Evolutionary conservation across 2,888 invertebrate genomes (phyloP).

Genomic region (Nephrotoma flavescens): DNA sequence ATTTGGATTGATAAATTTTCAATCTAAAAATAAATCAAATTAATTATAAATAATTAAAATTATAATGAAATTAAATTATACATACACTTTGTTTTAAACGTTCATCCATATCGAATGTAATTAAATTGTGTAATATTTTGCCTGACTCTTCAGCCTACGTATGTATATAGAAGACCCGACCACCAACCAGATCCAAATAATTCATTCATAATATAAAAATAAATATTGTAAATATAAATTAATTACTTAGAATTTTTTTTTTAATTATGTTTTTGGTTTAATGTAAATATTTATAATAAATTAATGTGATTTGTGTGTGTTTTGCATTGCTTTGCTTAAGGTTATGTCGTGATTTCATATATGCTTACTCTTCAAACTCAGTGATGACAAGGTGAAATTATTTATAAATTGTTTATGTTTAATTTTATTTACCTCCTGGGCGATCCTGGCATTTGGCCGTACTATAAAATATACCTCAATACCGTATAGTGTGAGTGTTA

Average conservation of each 20-base stretch:
- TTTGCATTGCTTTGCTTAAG: neutral
- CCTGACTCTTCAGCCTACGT: neutral
- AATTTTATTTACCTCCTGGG: neutral
- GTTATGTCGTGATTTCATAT: neutral
- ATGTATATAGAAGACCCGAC: neutral
- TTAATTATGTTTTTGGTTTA: neutral
- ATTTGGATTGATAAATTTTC: neutral
- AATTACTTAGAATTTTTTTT: neutral
- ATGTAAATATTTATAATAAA: neutral
- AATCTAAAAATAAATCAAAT: neutral
- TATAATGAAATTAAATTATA: neutral
- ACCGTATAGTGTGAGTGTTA: neutral
- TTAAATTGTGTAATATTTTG: neutral
- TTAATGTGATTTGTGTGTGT: neutral
- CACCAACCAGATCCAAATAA: neutral
- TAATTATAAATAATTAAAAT: neutral
- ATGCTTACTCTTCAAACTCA: neutral
- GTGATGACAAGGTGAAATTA: neutral
- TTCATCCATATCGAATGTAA: neutral
- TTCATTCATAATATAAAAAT: neutral
- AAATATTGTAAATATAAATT: neutral
- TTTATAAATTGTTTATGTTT: neutral
- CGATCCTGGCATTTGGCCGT: neutral
- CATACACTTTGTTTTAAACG: neutral
- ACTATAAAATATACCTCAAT: neutral